These are phyloP conservation scores for Gryllus longicercus DNA, from an alignment of 2,888 invertebrate genomes.

Conservation along the genomic window DNA sequence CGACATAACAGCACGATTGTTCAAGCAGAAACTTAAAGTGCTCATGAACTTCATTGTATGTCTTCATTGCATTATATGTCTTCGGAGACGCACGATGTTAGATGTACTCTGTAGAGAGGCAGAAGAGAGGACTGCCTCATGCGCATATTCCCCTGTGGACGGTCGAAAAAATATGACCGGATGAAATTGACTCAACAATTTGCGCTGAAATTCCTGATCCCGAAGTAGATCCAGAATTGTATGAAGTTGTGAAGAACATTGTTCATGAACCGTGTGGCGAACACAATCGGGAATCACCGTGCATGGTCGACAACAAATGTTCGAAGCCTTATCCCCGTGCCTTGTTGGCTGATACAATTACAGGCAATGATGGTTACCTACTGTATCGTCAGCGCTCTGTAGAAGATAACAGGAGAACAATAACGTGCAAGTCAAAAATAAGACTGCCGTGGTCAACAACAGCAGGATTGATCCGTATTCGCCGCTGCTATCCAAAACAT, in stretches of 20 bases:
- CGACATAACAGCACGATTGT: background rate
- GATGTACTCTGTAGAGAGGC: too few relatives aligned
- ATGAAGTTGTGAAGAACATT: conserved; percentile 38
- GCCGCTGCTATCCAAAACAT: conserved; percentile 27
- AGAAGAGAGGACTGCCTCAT: background rate
- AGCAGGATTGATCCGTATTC: conserved; percentile 43
- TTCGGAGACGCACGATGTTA: too few relatives aligned
- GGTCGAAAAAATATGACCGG: background rate
- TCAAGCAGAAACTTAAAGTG: background rate
- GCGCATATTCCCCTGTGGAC: background rate
- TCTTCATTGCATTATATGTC: background rate
- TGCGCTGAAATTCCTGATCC: conserved; percentile 40
- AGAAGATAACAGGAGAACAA: too few relatives aligned
- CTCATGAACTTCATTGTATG: background rate
- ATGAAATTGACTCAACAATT: conserved; percentile 39
- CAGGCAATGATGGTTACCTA: background rate
- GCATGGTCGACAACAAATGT: conserved; percentile 28
- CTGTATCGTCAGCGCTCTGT: too few relatives aligned
- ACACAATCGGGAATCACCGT: conserved; percentile 35
- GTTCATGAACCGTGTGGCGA: conserved; percentile 40
- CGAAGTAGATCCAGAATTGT: conserved; percentile 36
- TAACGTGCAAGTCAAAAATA: too few relatives aligned
- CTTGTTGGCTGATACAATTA: conserved; percentile 26
- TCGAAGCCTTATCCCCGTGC: conserved; percentile 25
- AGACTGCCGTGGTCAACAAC: conserved; percentile 40